These are phyloP conservation scores for Propithecus deckenii DNA, from an alignment of 2,797 vertebrate genomes.

Conservation along the genomic window DNA sequence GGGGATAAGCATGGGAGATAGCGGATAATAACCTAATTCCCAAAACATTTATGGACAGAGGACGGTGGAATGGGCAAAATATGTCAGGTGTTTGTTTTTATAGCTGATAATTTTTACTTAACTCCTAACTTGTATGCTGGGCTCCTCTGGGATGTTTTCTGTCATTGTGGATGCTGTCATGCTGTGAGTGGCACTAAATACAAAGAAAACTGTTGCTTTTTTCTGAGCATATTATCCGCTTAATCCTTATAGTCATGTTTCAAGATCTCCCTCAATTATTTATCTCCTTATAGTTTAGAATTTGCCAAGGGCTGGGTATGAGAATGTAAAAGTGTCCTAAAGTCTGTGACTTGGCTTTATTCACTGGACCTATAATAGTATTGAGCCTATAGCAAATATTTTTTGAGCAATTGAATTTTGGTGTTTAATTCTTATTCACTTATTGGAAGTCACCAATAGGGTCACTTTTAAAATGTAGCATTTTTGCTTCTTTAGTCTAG, in stretches of 20 bases:
- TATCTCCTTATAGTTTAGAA: not conserved
- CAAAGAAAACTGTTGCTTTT: not conserved
- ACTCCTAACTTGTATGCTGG: not conserved
- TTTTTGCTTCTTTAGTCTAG: not conserved
- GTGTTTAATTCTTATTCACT: not conserved
- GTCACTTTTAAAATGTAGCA: not conserved
- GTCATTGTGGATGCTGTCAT: not conserved
- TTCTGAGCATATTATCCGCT: not conserved
- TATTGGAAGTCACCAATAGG: not conserved
- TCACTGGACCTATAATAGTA: not conserved
- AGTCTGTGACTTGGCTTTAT: not conserved
- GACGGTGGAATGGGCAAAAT: not conserved
- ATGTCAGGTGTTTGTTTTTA: not conserved
- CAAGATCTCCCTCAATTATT: not conserved
- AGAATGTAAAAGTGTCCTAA: not conserved
- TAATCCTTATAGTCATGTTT: not conserved
- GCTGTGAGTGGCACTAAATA: not conserved
- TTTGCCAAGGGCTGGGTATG: not conserved
- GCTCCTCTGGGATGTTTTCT: not conserved
- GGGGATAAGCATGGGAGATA: constrained; percentile 25
- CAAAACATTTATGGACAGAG: constrained; percentile 35
- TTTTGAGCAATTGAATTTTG: not conserved
- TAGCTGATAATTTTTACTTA: constrained; percentile 2
- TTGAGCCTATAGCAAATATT: not conserved
- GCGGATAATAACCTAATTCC: constrained; percentile 54